Evolutionary conservation across 2,888 invertebrate species (phyloP).

Genomic region (Spilosoma lubricipeda): DNA sequence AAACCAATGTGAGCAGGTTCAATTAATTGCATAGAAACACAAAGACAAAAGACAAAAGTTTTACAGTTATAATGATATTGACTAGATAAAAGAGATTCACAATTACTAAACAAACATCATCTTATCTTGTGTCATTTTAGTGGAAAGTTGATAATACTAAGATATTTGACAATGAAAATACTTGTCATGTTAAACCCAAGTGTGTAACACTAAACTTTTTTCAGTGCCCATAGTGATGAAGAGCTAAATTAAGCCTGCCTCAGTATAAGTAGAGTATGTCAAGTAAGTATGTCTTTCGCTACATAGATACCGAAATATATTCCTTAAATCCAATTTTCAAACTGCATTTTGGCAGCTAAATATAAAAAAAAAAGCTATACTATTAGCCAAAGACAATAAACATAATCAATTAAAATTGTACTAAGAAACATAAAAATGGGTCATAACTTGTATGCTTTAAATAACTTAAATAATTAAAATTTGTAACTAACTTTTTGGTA

Average conservation of each 20-base stretch:
- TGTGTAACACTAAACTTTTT: too few relatives aligned
- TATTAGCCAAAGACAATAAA: neutral
- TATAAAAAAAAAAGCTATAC: neutral
- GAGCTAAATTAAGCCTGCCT: neutral
- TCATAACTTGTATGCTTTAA: neutral
- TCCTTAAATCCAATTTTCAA: neutral
- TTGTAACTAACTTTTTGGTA: neutral
- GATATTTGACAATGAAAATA: neutral
- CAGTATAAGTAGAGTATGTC: neutral
- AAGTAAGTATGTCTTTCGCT: neutral
- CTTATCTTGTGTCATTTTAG: neutral
- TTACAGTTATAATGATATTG: too few relatives aligned
- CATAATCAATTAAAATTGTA: neutral
- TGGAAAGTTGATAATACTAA: neutral
- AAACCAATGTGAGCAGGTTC: neutral
- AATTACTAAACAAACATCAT: neutral
- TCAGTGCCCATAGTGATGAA: neutral
- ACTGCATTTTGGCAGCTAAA: too few relatives aligned
- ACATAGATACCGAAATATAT: neutral
- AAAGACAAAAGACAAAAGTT: neutral
- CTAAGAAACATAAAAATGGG: neutral
- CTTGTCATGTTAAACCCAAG: neutral
- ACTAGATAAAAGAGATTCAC: conserved; percentile 3
- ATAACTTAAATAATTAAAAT: neutral
- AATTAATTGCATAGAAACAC: neutral